Evolutionary conservation across 2,113 vertebrate species (phyloP), one percentile per base, ranked within the genome.

Genomic region (Poeciliopsis retropinna): DNA sequence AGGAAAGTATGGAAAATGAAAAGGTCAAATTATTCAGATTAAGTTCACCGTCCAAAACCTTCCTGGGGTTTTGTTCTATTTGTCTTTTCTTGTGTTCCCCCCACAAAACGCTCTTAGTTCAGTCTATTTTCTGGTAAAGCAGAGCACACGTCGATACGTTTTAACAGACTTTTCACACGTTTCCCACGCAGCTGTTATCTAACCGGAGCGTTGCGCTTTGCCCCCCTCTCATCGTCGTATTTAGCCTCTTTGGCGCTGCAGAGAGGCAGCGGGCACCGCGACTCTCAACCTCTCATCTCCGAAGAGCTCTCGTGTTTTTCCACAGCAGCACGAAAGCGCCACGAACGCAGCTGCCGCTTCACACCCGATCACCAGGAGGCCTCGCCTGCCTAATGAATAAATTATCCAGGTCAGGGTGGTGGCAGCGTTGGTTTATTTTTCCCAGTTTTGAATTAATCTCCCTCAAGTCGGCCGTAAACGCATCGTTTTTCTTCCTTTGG

Each of bases 331-430:
- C 25, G 28, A n/a, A 67, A 67, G 22, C 67, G 19, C 64, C 47
- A 41, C n/a, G 60, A 25, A 72, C 47, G 61, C 54, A 60, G 32
- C 44, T 67, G 57, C 60, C 57, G 47, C 60, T 69, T 41, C 31
- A 64, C 29, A 41, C 5, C n/a, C n/a, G 64, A 70, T 51, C 9
- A 9, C 11, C 31, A 6, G 44, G 65, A 65, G n/a, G 7, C 47
- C 64, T 69, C 25, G 60, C 29, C 34, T n/a, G 60, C 64, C n/a
- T 30, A 60, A 74, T 70, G 22, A 22, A 65, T 80, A 64, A 70
- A 10, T 60, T n/a, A 75, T 80, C 70, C 44, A 63, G 51, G 67
- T 34, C 72, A 65, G 60, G 32, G 28, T 32, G 27, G 22, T 32
- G 57, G 34, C 37, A 47, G 25, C 60, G 29, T 70, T 65, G 34